A percentile compares a stretch with the other conserved stretches of the same genome.
phyloP scores from a whole-genome alignment of 2,113 vertebrate species.

The Hemiscyllium ocellatum region DNA sequence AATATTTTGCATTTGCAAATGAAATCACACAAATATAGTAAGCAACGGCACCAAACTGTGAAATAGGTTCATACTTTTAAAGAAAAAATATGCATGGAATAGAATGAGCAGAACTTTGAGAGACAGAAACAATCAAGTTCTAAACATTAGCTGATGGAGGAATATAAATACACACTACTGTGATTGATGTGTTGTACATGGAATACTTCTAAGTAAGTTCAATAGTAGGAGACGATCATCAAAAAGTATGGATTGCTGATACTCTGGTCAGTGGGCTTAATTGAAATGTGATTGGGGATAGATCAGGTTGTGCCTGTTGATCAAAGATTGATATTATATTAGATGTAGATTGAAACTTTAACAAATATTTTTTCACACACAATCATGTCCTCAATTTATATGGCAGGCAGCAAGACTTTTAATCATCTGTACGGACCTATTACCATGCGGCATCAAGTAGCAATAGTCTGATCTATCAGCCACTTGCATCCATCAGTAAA shows the following conservation, averaged over 20 bases:
- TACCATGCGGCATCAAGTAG: background rate
- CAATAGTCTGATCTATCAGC: background rate
- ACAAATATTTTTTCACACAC: background rate
- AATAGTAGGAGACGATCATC: background rate
- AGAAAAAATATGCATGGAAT: constrained; percentile 4
- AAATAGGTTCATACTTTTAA: constrained; percentile 5
- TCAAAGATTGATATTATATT: background rate
- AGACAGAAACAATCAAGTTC: constrained; percentile 22
- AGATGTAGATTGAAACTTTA: background rate
- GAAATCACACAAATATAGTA: constrained; percentile 32
- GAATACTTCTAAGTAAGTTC: background rate
- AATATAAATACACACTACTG: background rate
- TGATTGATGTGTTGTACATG: background rate
- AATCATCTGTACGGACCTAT: background rate
- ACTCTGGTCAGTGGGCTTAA: background rate
- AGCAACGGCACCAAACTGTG: constrained; percentile 33
- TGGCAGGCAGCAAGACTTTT: background rate
- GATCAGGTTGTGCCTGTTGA: background rate
- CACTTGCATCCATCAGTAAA: background rate
- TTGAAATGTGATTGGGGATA: background rate
- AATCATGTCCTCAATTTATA: background rate
- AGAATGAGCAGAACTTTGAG: background rate
- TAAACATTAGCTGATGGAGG: background rate
- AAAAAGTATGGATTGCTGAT: background rate
- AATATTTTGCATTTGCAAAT: constrained; percentile 36